Evolutionary conservation across 2,797 vertebrate species (phyloP), one percentile per base, ranked within the genome.

Genomic region (Platyrinchus mystaceus): DNA sequence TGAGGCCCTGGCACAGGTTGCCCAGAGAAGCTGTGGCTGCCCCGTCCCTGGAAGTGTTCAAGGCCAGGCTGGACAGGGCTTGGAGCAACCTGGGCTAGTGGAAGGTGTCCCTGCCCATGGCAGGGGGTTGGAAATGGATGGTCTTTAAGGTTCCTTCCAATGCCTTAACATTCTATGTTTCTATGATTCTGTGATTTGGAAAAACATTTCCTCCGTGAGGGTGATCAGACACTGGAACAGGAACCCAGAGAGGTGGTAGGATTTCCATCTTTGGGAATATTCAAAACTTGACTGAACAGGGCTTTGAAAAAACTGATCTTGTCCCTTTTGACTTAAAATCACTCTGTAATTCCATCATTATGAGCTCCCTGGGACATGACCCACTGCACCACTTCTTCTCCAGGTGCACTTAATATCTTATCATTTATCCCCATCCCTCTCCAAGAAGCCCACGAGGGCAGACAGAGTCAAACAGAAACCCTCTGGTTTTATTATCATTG

Each of bases 401-500:
- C 34, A 79, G 12, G 30, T 59, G 20, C 11, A 12, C 36, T 53
- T 50, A 19, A 34, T 34, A 20, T 5, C 8, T 49, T 27, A 23
- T 46, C 9, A 8, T 32, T 86, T 58, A 55, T 10, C 13, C 46
- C 32, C 53, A 30, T 3, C 24, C 49, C 23, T 34, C n/a, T 74
- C 19, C 39, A 71, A 56, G 49, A 85, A 84, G 34, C 59, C 52
- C 37, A 10, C 0, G 0, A 44, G 34, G 6, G 12, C 8, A 89
- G 17, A 68, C 34, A 68, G 37, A 75, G 19, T 26, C 62, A 83
- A 53, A 46, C 49, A 89, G 58, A 50, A 88, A 47, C 49, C 26
- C 82, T 79, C 19, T 67, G 60, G 27, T 86, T 97, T 94, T 96
- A 91, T 96, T 93, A 76, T 76, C 77, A 70, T 92, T 76, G 7